phyloP scores from a whole-genome alignment of 2,888 invertebrate genomes.

The Cosmopolites sordidus region DNA sequence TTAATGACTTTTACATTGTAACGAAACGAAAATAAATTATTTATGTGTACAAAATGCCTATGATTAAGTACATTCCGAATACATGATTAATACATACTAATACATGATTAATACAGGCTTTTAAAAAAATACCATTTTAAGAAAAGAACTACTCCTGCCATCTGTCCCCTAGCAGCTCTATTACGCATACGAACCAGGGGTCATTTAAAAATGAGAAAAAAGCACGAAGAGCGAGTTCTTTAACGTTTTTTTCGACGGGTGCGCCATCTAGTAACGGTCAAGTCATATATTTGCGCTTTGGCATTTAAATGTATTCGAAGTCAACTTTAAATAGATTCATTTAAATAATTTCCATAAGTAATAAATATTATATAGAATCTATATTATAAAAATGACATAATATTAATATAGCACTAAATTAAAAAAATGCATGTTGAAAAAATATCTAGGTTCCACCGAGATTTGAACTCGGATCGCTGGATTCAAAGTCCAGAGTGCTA shows the following conservation, averaged over 20 bases:
- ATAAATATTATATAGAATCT: not conserved
- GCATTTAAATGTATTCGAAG: too few species aligned
- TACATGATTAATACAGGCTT: too few species aligned
- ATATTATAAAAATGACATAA: too few species aligned
- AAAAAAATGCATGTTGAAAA: slow-evolving; percentile 5
- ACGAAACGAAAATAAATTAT: too few species aligned
- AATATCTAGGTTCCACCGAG: slow-evolving; percentile 63
- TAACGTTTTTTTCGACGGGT: not conserved
- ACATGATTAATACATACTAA: too few species aligned
- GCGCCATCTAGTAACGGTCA: not conserved
- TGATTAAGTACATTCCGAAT: too few species aligned
- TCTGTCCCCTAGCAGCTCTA: not conserved
- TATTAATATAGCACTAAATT: not conserved
- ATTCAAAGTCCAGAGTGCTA: slow-evolving; percentile 78
- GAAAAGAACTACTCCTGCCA: not conserved
- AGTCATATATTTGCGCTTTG: too few species aligned
- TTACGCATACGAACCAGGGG: not conserved
- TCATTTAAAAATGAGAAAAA: not conserved
- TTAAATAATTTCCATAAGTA: too few species aligned
- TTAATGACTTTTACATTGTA: too few species aligned
- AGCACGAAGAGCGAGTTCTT: not conserved
- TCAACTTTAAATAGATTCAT: too few species aligned
- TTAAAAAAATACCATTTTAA: too few species aligned
- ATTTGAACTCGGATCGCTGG: slow-evolving; percentile 78
- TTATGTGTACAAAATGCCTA: too few species aligned